Conservation (phyloP, 1,140 invertebrate genomes). For the Trichonephila inaurata region DNA sequence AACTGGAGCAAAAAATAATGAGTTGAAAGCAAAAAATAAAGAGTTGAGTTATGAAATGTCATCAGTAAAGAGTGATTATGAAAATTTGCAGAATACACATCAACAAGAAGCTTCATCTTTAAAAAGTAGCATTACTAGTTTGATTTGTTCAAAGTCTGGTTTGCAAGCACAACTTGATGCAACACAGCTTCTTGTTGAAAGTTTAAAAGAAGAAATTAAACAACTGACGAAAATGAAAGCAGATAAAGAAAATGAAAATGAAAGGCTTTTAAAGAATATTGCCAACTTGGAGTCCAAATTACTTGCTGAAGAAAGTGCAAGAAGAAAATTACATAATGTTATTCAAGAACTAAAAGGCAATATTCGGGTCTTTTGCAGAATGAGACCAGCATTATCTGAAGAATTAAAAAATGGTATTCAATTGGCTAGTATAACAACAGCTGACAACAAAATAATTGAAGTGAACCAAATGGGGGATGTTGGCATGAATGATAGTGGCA, state of each 20-base stretch:
- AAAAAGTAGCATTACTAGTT: slow-evolving; percentile 39
- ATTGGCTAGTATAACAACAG: slow-evolving; percentile 78
- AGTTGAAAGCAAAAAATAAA: neutral
- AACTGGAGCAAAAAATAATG: slow-evolving; percentile 7
- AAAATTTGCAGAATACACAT: slow-evolving; percentile 40
- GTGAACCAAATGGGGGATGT: slow-evolving; percentile 79
- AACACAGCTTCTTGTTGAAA: slow-evolving; percentile 54
- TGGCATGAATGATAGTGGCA: slow-evolving; percentile 42
- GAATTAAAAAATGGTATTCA: slow-evolving; percentile 81
- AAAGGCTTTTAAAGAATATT: slow-evolving; percentile 73
- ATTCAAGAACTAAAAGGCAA: slow-evolving; percentile 86
- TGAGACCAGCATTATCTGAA: slow-evolving; percentile 84
- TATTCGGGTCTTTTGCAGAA: slow-evolving; percentile 91
- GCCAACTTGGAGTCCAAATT: slow-evolving; percentile 78
- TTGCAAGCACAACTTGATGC: slow-evolving; percentile 68
- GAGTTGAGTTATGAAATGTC: neutral
- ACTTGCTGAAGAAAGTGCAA: slow-evolving; percentile 80
- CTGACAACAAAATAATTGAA: slow-evolving; percentile 78
- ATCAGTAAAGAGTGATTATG: neutral
- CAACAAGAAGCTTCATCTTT: slow-evolving; percentile 37
- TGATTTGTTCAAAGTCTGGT: slow-evolving; percentile 39
- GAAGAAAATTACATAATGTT: slow-evolving; percentile 82
- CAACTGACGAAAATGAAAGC: slow-evolving; percentile 6
- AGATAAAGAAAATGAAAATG: neutral
- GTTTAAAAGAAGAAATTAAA: slow-evolving; percentile 32